Conservation (phyloP, 1,140 invertebrate genomes). For the Ganaspis sp. region DNA sequence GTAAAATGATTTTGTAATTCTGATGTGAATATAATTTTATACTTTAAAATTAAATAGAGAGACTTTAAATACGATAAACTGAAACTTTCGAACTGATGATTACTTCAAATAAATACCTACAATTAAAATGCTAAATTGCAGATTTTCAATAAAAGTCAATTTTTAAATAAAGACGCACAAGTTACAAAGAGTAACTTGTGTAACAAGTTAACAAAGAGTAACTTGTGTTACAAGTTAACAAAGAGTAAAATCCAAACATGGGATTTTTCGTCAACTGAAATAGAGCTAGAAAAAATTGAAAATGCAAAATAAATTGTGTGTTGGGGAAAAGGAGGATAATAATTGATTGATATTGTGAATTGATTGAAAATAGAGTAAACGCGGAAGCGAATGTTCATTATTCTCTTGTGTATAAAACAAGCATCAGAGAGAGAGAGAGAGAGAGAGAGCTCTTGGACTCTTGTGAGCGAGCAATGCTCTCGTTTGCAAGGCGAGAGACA, state of each 20-base stretch:
- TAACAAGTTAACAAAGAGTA: too few relatives aligned
- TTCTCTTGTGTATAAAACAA: background rate
- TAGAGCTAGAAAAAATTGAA: background rate
- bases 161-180: too few relatives aligned
- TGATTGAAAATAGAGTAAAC: conserved; percentile 14
- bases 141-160: too few relatives aligned
- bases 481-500: conserved; percentile 32
- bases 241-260: background rate
- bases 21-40: too few relatives aligned
- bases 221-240: too few relatives aligned
- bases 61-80: too few relatives aligned
- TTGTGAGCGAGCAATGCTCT: background rate
- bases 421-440: background rate
- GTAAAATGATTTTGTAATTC: too few relatives aligned
- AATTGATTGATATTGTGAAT: conserved; percentile 17
- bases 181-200: too few relatives aligned
- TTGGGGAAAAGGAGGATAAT: conserved; percentile 1
- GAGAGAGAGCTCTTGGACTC: background rate
- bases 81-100: too few relatives aligned
- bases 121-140: too few relatives aligned
- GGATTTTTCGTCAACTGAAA: background rate
- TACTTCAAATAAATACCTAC: too few relatives aligned
- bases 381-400: conserved; percentile 18
- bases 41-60: too few relatives aligned
- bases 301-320: background rate